Evolutionary conservation across 2,888 invertebrate genomes (phyloP), one percentile per base, ranked within the genome.

Genomic region (Nephrotoma guestfalica): DNA sequence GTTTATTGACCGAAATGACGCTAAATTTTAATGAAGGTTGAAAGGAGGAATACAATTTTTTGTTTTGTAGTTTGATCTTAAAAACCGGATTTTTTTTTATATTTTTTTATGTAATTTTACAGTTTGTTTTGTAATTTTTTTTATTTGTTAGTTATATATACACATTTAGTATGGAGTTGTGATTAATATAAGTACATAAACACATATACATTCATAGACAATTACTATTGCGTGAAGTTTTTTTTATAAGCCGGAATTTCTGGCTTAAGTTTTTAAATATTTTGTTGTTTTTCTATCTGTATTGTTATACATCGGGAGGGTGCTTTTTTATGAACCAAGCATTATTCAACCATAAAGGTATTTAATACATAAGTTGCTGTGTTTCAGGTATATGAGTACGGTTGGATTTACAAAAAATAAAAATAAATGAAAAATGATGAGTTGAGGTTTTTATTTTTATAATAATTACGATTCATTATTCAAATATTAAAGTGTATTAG

Each of bases 1-100:
- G 85, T 85, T 85, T 42, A 85, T 45, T 85, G 85, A 85, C 85
- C 85, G 85, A 43, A 41, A 85, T 85, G 85, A 85, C 85, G 85
- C 85, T 43, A 43, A 85, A 43, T 85, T 85, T 84, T 84, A 84
- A 84, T 85, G 43, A 85, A 85, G 85, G 85, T 85, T 43, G 85
- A 45, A 85, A 85, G 42, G 84, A 84, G 84, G 84, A 84, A 42
- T 71, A 71, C 71, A 71, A 71, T 71, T 71, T 71, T 51, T 51
- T 30, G 30, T 30, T 71, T 71, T 71, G 71, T 71, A 71, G 71
- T 71, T 71, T 71, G 71, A 71, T 71, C 42, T 84, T 84, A 84
- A 41, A 84, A 41, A 41, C 42, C n/a, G 41, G 41, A n/a, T 84
- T 84, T 84, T 84, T 84, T 84, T 84, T 84, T 41, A 41, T 84